Percentiles rank a stretch among this genome's conserved stretches.
Conservation (phyloP, 2,888 invertebrate species). For the Melinaea marsaeus region DNA sequence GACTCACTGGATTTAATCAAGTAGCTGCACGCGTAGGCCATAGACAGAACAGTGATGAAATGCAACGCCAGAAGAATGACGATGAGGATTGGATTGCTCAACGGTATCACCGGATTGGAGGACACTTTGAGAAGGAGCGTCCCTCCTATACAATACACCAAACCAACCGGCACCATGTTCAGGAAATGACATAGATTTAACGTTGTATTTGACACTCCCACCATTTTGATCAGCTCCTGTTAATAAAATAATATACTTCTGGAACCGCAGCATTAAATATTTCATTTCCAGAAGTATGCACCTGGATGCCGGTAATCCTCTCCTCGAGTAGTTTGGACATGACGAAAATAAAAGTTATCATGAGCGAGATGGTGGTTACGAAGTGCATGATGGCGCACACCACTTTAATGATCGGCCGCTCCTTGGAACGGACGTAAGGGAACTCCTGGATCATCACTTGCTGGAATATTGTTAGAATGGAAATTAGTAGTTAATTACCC, state of each 20-base stretch:
- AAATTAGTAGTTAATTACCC: not conserved
- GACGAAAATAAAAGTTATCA: constrained; percentile 70
- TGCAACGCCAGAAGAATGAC: constrained; percentile 80
- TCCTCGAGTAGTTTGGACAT: constrained; percentile 51
- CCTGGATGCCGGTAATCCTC: constrained; percentile 52
- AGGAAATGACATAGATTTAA: constrained; percentile 84
- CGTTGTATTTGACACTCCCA: constrained; percentile 81
- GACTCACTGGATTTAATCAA: constrained; percentile 80
- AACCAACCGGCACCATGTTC: constrained; percentile 77
- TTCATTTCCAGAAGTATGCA: constrained; percentile 18
- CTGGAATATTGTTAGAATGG: constrained; percentile 39
- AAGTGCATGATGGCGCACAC: constrained; percentile 28
- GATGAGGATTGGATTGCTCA: constrained; percentile 72
- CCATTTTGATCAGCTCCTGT: constrained; percentile 88
- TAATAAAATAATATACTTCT: not conserved
- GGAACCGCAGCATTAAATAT: not conserved
- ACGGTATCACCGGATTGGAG: constrained; percentile 68
- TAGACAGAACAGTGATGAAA: constrained; percentile 75
- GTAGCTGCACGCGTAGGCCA: constrained; percentile 80
- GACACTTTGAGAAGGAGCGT: constrained; percentile 53
- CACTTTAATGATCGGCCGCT: not conserved
- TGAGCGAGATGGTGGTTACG: constrained; percentile 45
- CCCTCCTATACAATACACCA: constrained; percentile 67
- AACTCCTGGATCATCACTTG: constrained; percentile 71
- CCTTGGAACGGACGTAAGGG: constrained; percentile 55